These are phyloP conservation scores for Drosophila ananassae DNA, from an alignment of 1,140 invertebrate genomes.

Conservation along the genomic window DNA sequence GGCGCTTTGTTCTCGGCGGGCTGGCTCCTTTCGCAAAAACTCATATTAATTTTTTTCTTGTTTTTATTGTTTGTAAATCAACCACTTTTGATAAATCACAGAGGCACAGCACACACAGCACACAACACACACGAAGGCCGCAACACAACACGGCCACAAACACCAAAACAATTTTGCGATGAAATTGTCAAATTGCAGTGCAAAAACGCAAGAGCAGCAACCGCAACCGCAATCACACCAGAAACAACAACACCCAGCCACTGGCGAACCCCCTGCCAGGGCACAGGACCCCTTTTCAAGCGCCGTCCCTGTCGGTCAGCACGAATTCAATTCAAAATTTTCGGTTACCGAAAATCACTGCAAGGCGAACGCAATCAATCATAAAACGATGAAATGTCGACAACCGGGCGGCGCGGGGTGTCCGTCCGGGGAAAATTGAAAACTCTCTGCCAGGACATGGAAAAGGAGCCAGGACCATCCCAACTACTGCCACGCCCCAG, in stretches of 20 bases:
- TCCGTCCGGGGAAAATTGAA: slow-evolving; percentile 51
- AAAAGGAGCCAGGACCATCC: slow-evolving; percentile 29
- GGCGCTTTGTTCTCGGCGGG: slow-evolving; percentile 14
- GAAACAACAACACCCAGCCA: slow-evolving; percentile 49
- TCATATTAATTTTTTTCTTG: slow-evolving; percentile 46
- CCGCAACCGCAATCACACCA: slow-evolving; percentile 64
- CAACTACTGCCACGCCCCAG: neutral
- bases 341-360: slow-evolving; percentile 72
- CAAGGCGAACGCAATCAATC: slow-evolving; percentile 75
- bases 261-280: neutral
- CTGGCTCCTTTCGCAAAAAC: slow-evolving; percentile 2
- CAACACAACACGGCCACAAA: slow-evolving; percentile 64
- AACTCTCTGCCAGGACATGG: slow-evolving; percentile 58
- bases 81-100: slow-evolving; percentile 70
- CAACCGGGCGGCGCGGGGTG: slow-evolving; percentile 16
- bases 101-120: slow-evolving; percentile 23
- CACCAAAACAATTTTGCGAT: slow-evolving; percentile 81
- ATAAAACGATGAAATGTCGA: slow-evolving; percentile 78
- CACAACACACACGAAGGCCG: slow-evolving; percentile 19
- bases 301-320: neutral
- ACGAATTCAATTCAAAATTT: slow-evolving; percentile 76
- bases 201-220: slow-evolving; percentile 76
- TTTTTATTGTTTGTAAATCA: slow-evolving; percentile 39
- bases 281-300: neutral
- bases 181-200: slow-evolving; percentile 80